Evolutionary conservation across 2,113 vertebrate species (phyloP).

Genomic region (Odocoileus hemionus): DNA sequence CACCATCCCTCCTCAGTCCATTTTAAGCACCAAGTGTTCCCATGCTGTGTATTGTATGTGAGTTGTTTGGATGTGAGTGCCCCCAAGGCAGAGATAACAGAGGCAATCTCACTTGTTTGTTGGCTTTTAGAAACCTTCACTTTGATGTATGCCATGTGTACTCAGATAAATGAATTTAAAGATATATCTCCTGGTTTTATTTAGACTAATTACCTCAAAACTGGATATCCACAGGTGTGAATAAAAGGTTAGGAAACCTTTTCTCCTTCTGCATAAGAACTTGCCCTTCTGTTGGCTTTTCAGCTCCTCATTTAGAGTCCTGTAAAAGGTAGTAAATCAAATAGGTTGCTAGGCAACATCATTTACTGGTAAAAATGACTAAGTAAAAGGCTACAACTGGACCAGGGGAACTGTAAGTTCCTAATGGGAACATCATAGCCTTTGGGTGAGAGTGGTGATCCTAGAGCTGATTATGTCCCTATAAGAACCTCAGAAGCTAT

Average conservation of each 20-base stretch:
- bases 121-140: not conserved
- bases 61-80: not conserved
- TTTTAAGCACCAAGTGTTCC: not conserved
- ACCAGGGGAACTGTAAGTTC: not conserved
- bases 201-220: not conserved
- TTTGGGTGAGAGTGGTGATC: not conserved
- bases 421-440: not conserved
- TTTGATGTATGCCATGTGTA: not conserved
- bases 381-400: not conserved
- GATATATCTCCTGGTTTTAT: conserved; percentile 1
- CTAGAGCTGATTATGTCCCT: not conserved
- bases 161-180: conserved; percentile 2
- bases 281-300: conserved; percentile 11
- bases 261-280: not conserved
- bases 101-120: not conserved
- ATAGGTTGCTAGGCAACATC: not conserved
- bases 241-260: not conserved
- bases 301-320: not conserved
- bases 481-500: not conserved
- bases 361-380: not conserved
- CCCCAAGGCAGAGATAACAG: not conserved
- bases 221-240: not conserved
- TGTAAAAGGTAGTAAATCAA: not conserved
- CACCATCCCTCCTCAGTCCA: not conserved
- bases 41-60: too few species aligned